phyloP scores from a whole-genome alignment of 2,797 vertebrate genomes.

The Gymnothorax reevesii region DNA sequence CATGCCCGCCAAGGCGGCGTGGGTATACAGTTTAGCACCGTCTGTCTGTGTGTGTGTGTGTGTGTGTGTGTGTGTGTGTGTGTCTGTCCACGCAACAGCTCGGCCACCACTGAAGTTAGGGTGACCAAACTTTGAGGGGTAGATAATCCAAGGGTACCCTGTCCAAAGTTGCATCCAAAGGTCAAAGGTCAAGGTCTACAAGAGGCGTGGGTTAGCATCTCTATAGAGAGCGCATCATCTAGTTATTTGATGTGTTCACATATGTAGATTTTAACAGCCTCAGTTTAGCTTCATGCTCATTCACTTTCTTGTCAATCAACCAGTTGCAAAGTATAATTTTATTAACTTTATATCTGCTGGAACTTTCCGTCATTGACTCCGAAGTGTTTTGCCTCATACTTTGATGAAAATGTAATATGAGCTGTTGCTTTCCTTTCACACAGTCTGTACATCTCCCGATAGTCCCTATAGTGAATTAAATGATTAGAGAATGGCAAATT shows the following conservation, averaged over 20 bases:
- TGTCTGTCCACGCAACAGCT: too few species aligned
- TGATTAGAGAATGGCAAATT: background rate
- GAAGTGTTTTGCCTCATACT: background rate
- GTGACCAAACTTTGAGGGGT: too few species aligned
- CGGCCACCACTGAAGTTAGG: too few species aligned
- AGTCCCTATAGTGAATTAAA: background rate
- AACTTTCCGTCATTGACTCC: background rate
- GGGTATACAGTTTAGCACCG: too few species aligned
- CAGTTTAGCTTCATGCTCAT: background rate
- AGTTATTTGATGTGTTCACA: background rate
- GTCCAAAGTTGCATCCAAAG: too few species aligned
- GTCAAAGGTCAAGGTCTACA: too few species aligned
- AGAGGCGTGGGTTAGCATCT: too few species aligned
- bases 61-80: too few species aligned
- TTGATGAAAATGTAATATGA: background rate
- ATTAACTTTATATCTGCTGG: background rate
- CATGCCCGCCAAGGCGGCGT: too few species aligned
- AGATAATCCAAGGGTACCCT: too few species aligned
- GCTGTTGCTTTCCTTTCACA: slow-evolving; percentile 6
- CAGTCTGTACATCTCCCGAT: background rate
- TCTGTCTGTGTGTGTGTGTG: too few species aligned
- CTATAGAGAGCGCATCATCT: too few species aligned
- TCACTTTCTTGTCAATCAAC: background rate
- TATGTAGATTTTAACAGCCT: background rate
- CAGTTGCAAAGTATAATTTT: background rate